Percentiles rank a stretch among this genome's conserved stretches.
Evolutionary conservation across 1,140 invertebrate genomes (phyloP).

Genomic region (Zophobas morio): DNA sequence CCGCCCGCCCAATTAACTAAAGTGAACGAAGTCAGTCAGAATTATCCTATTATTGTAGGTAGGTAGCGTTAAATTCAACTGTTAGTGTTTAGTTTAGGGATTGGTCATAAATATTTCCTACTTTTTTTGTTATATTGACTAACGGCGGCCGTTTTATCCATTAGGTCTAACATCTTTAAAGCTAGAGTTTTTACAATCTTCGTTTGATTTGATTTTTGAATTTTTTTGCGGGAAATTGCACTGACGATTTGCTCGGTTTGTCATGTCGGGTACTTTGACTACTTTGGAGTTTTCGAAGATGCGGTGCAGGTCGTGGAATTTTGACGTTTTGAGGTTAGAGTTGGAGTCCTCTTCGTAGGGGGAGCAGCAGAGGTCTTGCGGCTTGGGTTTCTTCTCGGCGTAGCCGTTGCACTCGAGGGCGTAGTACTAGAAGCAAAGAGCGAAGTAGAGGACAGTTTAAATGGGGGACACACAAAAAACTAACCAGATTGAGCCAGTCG

Average conservation of each 20-base stretch:
- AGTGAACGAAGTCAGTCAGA: neutral
- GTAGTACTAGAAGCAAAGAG: conserved; percentile 55
- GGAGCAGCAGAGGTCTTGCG: conserved; percentile 15
- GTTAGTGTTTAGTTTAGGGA: neutral
- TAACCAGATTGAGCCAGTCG: neutral
- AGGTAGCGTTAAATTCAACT: neutral
- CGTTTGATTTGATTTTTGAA: neutral
- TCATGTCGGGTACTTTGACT: conserved; percentile 30
- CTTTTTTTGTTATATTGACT: conserved; percentile 19
- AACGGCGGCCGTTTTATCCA: conserved; percentile 20
- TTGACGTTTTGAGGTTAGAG: conserved; percentile 59
- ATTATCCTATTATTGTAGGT: too few relatives aligned
- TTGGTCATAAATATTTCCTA: conserved; percentile 33
- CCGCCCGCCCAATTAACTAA: too few relatives aligned
- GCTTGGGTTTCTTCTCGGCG: conserved; percentile 51
- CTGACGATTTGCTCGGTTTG: conserved; percentile 17
- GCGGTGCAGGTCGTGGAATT: conserved; percentile 54
- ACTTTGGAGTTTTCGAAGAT: conserved; percentile 53
- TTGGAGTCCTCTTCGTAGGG: conserved; percentile 61
- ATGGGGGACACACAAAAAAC: neutral
- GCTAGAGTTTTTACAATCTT: conserved; percentile 29
- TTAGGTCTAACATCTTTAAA: conserved; percentile 36
- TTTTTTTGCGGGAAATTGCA: conserved; percentile 17
- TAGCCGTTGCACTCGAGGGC: conserved; percentile 55
- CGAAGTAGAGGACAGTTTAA: neutral